phyloP scores from a whole-genome alignment of 2,113 vertebrate genomes.

The Electrona antarctica region DNA sequence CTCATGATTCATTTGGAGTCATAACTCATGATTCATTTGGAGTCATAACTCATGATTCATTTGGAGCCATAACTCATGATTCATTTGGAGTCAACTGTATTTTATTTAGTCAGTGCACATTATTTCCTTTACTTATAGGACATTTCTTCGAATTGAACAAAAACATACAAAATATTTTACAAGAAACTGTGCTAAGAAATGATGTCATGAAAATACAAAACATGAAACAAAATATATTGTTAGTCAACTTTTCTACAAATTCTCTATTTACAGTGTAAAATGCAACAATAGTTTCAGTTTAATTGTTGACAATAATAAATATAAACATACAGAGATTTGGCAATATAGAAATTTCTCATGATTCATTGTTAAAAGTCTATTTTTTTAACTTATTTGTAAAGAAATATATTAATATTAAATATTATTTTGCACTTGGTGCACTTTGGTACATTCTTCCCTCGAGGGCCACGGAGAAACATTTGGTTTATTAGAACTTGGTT shows the following conservation, averaged over 20 bases:
- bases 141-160: constrained; percentile 15
- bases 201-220: constrained; percentile 38
- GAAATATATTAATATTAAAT: background rate
- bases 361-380: background rate
- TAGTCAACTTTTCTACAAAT: constrained; percentile 42
- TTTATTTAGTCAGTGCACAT: constrained; percentile 13
- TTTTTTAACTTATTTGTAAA: background rate
- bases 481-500: constrained; percentile 61
- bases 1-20: too few species aligned
- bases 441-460: background rate
- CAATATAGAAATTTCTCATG: background rate
- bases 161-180: background rate
- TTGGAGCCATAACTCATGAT: too few species aligned
- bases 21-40: too few species aligned
- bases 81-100: background rate
- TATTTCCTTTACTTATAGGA: background rate
- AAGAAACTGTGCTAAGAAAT: background rate
- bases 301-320: constrained; percentile 4
- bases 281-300: constrained; percentile 25
- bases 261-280: constrained; percentile 61
- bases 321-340: constrained; percentile 28
- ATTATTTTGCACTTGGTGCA: constrained; percentile 3
- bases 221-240: constrained; percentile 36
- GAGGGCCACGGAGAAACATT: background rate
- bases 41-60: too few species aligned